Evolutionary conservation across 1,140 invertebrate genomes (phyloP), one percentile per base, ranked within the genome.

Genomic region (Laupala kohalensis): DNA sequence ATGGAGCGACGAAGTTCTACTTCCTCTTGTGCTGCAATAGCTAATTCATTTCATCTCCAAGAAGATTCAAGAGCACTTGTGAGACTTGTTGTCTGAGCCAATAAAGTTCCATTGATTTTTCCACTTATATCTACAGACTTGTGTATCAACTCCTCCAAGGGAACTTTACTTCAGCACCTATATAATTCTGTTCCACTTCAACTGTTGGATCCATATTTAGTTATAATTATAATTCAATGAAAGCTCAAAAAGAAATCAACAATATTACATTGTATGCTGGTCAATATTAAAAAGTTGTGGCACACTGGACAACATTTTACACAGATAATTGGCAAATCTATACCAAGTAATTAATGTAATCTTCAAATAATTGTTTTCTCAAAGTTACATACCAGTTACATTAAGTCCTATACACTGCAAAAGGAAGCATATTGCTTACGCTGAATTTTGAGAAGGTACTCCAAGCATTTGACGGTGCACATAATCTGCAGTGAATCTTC

Each of bases 131-230:
- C 89, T 3, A 87, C 83, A 24, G 84, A 86, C 77, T 91, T 91
- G 75, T 88, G 86, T 75, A 89, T 91, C n/a, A 95, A 78, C 72
- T 92, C 90, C 75, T 93, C 92, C 63, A 93, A 76, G 0, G 90
- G 86, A 0, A 93, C 88, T 80, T 91, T 90, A 77, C 86, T 89
- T 90, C 88, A 25, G 87, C 85, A 70, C 91, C 91, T 26, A 93
- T 88, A 77, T 94, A 92, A 75, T 90, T 86, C 76, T 92, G 87
- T 73, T 93, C 92, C n/a, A 95, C 89, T 77, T 94, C 91, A 37
- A 75, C 88, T 85, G 30, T 25, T 37, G 30, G 68, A 71, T 24
- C 0, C 53, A 25, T 27, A 37, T 69, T n/a, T 68, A 6, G 19
- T 25, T n/a, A n/a, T n/a, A n/a, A n/a, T n/a, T n/a, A n/a, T n/a